Conservation (phyloP, 2,888 invertebrate genomes). For the Drosophila hamatofila region DNA sequence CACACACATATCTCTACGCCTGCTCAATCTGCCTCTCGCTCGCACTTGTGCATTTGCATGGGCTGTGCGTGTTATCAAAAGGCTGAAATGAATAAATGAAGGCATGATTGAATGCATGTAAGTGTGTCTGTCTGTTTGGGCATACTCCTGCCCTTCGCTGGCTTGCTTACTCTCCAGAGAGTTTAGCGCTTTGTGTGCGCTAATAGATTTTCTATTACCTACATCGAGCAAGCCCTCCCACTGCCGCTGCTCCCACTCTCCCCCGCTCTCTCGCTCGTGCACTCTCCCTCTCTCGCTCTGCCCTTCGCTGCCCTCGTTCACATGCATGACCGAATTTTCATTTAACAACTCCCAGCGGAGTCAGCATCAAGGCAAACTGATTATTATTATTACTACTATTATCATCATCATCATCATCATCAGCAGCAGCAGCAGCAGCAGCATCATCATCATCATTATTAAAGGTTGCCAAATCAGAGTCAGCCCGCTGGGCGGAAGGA, state of each 20-base stretch:
- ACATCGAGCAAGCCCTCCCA: conserved; percentile 19
- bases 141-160: background rate
- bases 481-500: conserved; percentile 10
- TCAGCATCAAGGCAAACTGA: conserved; percentile 64
- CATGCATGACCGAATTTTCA: conserved; percentile 76
- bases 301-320: conserved; percentile 24
- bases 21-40: conserved; percentile 1
- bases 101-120: conserved; percentile 27
- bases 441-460: conserved; percentile 58
- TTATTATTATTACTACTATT: conserved; percentile 62
- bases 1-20: background rate
- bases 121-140: conserved; percentile 16
- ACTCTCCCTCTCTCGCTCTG: background rate
- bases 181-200: conserved; percentile 57
- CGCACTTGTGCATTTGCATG: conserved; percentile 15
- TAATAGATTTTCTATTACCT: conserved; percentile 79
- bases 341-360: conserved; percentile 72
- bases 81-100: conserved; percentile 45
- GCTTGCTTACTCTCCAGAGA: conserved; percentile 42
- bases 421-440: no score
- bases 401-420: conserved; percentile 31
- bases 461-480: conserved; percentile 59
- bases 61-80: conserved; percentile 61
- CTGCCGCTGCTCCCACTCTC: background rate
- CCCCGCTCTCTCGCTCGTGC: background rate